A percentile compares a stretch with the other conserved stretches of the same genome.
phyloP scores from a whole-genome alignment of 2,113 vertebrate species.

The Craseonycteris thonglongyai region DNA sequence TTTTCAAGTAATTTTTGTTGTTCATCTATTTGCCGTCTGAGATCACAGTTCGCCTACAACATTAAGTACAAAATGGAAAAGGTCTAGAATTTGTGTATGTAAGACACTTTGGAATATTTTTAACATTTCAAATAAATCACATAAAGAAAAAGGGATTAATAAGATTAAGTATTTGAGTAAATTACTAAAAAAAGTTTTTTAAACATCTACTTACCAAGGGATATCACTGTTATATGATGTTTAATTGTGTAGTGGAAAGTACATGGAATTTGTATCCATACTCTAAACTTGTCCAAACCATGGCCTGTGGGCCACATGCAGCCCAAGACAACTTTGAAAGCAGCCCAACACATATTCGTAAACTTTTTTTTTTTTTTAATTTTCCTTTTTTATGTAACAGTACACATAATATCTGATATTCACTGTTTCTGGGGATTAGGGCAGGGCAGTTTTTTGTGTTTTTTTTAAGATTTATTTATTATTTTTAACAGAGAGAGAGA shows the following conservation, averaged over 20 bases:
- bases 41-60: conserved; percentile 97
- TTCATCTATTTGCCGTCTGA: conserved; percentile 99
- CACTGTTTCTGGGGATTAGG: too few species aligned
- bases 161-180: background rate
- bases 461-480: too few species aligned
- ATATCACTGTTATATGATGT: background rate
- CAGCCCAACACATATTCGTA: too few species aligned
- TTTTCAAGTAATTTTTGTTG: conserved; percentile 99
- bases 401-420: too few species aligned
- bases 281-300: too few species aligned
- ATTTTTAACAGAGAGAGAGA: too few species aligned
- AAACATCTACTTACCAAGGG: background rate
- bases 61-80: conserved; percentile 55
- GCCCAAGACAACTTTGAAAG: too few species aligned
- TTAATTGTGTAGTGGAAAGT: background rate
- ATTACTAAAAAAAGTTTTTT: background rate
- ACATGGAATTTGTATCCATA: background rate
- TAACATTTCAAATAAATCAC: conserved; percentile 7
- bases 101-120: conserved; percentile 8
- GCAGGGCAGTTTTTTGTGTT: too few species aligned
- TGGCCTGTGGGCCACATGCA: too few species aligned
- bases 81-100: background rate
- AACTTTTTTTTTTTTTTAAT: too few species aligned
- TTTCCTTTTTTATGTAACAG: too few species aligned
- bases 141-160: background rate